Evolutionary conservation across 1,140 invertebrate genomes (phyloP), one percentile per base, ranked within the genome.

Genomic region (Anthonomus grandis): DNA sequence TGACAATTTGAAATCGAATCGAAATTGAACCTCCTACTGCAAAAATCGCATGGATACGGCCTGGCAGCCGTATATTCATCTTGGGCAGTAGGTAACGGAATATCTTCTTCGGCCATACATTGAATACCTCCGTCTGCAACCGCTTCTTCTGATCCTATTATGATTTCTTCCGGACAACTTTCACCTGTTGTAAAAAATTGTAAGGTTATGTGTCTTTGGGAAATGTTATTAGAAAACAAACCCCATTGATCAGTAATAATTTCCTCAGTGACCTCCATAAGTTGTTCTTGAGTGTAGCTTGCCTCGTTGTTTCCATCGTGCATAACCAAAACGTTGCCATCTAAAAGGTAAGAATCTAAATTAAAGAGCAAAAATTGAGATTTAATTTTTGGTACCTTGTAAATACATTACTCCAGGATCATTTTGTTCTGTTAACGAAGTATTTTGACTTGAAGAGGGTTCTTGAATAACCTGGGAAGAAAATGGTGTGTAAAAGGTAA

Each of bases 11-110:
- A 34, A 34, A 34, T 34, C 15, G 1, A 34, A 12, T 34, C 15
- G 31, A 34, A 34, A 34, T 34, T 27, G 17, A 37, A 55, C 39
- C 88, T 79, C 6, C 87, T 78, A 39, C 86, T 89, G 66, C 89
- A 91, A 69, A 90, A 90, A 67, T 92, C 89, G 65, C 89, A 92
- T 0, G 89, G 88, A 77, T 87, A 90, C 0, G 89, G 88, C n/a
- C 87, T 79, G 58, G 85, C 80, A 2, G 85, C 84, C 22, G 86
- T 88, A 66, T 90, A 90, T 55, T 88, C 83, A 73, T 90, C 87
- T 77, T 90, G 87, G 69, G 89, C 86, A 44, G 86, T 87, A 13
- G 87, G 86, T 59, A 91, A 72, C 8, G 86, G 86, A 42, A 90
- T 86, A 70, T 87, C 84, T 70, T 86, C 78, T 60, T 88, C 85